A percentile compares a stretch with the other conserved stretches of the same genome.
phyloP scores from a whole-genome alignment of 2,888 invertebrate species.

The Syrphus vitripennis region DNA sequence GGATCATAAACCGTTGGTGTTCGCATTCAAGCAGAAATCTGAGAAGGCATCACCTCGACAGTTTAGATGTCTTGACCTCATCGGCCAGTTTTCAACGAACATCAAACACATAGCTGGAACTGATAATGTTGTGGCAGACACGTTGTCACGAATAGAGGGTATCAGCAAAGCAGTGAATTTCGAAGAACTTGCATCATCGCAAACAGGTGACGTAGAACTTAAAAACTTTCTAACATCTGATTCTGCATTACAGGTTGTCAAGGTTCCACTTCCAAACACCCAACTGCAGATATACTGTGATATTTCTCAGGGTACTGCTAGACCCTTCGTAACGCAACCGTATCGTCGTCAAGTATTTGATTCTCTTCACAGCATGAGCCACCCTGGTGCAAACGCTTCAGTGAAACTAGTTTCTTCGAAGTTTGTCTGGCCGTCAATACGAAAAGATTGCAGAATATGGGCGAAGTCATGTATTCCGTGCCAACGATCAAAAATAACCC shows the following conservation, averaged over 20 bases:
- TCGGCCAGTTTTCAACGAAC: too few relatives aligned
- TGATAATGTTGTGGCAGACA: background rate
- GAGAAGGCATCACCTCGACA: background rate
- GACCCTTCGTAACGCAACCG: background rate
- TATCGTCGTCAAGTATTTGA: background rate
- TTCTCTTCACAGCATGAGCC: background rate
- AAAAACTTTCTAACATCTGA: background rate
- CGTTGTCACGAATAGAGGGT: background rate
- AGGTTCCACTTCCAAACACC: background rate
- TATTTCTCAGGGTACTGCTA: background rate
- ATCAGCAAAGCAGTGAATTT: background rate
- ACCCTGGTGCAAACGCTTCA: background rate
- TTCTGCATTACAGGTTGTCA: background rate
- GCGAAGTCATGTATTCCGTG: background rate
- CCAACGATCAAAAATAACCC: background rate
- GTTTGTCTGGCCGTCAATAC: background rate
- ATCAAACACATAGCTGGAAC: too few relatives aligned
- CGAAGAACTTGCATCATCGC: background rate
- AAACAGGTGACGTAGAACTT: background rate
- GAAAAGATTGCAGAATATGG: background rate
- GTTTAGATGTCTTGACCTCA: background rate
- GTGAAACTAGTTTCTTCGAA: background rate
- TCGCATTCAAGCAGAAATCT: too few relatives aligned
- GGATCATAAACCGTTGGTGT: too few relatives aligned
- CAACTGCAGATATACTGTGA: background rate